Conservation (phyloP, 2,113 vertebrate species). For the Alligator sinensis region DNA sequence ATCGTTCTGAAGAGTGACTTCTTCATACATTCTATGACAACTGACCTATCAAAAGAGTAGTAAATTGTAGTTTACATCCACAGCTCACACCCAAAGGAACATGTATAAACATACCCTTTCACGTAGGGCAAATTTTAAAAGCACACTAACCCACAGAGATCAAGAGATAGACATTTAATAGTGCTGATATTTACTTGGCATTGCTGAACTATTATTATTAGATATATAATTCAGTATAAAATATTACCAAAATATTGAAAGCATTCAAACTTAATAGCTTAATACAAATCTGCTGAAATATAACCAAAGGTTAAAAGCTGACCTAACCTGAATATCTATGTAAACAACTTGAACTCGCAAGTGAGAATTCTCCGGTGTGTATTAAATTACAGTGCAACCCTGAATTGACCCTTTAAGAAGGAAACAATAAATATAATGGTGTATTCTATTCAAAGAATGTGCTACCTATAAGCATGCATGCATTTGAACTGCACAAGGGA, state of each 20-base stretch:
- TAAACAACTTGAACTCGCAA: constrained; percentile 51
- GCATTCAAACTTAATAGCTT: constrained; percentile 20
- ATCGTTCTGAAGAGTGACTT: not conserved
- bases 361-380: constrained; percentile 62
- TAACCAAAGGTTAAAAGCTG: constrained; percentile 39
- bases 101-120: not conserved
- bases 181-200: not conserved
- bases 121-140: not conserved
- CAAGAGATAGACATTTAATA: not conserved
- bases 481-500: constrained; percentile 34
- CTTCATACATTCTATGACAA: not conserved
- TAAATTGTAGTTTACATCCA: not conserved
- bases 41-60: not conserved
- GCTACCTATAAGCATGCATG: constrained; percentile 47
- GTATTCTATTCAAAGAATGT: constrained; percentile 63
- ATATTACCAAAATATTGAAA: constrained; percentile 23
- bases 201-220: constrained; percentile 28
- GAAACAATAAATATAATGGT: constrained; percentile 72
- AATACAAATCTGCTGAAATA: constrained; percentile 49
- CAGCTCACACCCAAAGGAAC: not conserved
- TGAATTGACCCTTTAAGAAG: constrained; percentile 68
- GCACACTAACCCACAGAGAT: not conserved
- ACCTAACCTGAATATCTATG: constrained; percentile 19
- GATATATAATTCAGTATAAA: not conserved
- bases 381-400: constrained; percentile 76